These are phyloP conservation scores for Scaptodrosophila latifasciaeformis DNA, from an alignment of 2,888 invertebrate species.

Conservation along the genomic window DNA sequence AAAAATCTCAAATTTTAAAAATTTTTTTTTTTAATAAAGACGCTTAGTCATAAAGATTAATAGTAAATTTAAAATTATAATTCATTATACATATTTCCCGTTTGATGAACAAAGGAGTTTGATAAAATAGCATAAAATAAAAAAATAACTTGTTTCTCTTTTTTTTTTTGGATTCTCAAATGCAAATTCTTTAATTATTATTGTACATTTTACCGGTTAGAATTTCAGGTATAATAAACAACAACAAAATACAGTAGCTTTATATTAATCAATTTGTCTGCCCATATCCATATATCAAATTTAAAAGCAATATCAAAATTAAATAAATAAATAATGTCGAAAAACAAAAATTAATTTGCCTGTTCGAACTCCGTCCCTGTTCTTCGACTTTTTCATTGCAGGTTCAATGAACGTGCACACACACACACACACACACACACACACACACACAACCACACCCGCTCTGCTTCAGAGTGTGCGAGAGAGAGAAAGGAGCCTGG, in stretches of 20 bases:
- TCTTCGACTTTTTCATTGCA: conserved; percentile 14
- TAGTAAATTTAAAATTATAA: too few relatives aligned
- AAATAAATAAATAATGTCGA: not conserved
- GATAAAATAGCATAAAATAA: too few relatives aligned
- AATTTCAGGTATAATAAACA: not conserved
- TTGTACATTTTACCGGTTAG: not conserved
- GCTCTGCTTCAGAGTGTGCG: conserved; percentile 1
- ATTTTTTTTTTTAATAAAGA: too few relatives aligned
- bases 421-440: conserved; percentile 5
- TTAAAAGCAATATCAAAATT: not conserved
- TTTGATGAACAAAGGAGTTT: too few relatives aligned
- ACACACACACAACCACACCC: not conserved
- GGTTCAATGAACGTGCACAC: conserved; percentile 52
- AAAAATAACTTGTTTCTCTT: too few relatives aligned
- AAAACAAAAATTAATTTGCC: not conserved
- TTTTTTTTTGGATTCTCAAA: too few relatives aligned
- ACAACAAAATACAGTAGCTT: not conserved
- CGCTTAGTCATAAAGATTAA: too few relatives aligned
- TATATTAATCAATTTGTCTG: not conserved
- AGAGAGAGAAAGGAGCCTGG: not conserved
- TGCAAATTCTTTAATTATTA: too few relatives aligned
- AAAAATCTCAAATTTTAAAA: too few relatives aligned
- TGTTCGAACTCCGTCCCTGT: conserved; percentile 7
- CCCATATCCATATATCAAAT: not conserved
- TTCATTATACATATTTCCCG: too few relatives aligned